phyloP scores from a whole-genome alignment of 2,888 invertebrate species.

The Melanostoma scalare region DNA sequence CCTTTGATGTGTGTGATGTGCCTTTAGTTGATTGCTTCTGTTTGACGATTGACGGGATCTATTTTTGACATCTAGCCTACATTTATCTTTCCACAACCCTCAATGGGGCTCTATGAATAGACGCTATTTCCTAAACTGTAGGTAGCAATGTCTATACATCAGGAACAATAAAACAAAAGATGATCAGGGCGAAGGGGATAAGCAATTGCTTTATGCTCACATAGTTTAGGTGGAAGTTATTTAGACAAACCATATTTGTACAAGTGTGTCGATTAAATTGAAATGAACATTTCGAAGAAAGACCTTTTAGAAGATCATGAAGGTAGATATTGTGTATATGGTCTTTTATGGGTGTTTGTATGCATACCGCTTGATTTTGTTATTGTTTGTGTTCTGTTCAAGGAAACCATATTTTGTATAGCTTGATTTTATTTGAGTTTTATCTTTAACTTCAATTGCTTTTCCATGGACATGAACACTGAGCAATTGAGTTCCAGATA shows the following conservation, averaged over 20 bases:
- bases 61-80: conserved; percentile 24
- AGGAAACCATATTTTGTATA: too few relatives aligned
- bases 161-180: conserved; percentile 50
- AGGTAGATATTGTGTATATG: not conserved
- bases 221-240: conserved; percentile 49
- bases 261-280: conserved; percentile 52
- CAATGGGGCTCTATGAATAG: conserved; percentile 34
- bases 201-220: conserved; percentile 46
- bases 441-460: too few relatives aligned
- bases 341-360: not conserved
- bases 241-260: conserved; percentile 29
- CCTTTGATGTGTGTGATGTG: conserved; percentile 53
- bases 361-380: not conserved
- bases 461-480: too few relatives aligned
- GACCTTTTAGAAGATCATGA: conserved; percentile 8
- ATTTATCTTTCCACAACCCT: conserved; percentile 5
- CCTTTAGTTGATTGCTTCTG: conserved; percentile 51
- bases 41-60: conserved; percentile 61
- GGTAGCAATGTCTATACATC: not conserved
- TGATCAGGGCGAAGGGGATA: not conserved
- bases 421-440: too few relatives aligned
- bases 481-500: too few relatives aligned
- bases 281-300: conserved; percentile 45
- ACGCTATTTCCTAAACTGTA: conserved; percentile 2
- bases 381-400: too few relatives aligned